These are phyloP conservation scores for Carpatolechia fugitivella DNA, from an alignment of 2,888 invertebrate genomes.

Conservation along the genomic window DNA sequence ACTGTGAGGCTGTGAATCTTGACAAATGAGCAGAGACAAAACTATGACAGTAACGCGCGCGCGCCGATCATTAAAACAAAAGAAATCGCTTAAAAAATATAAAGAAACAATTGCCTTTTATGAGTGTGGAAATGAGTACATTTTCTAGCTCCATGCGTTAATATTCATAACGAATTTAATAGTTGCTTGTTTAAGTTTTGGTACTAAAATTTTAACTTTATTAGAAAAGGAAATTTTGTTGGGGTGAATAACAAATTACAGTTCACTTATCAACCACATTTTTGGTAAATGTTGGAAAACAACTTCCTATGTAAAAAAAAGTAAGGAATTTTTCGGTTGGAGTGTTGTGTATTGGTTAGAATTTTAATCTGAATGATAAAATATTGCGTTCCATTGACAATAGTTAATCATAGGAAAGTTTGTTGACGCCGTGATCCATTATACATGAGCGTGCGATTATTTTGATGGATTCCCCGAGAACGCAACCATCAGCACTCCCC, in stretches of 20 bases:
- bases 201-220: conserved; percentile 16
- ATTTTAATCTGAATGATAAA: conserved; percentile 6
- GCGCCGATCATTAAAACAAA: conserved; percentile 59
- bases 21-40: conserved; percentile 51
- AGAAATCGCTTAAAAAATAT: conserved; percentile 48
- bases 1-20: conserved; percentile 35
- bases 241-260: conserved; percentile 13
- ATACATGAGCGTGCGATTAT: conserved; percentile 72
- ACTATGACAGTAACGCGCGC: conserved; percentile 55
- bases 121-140: conserved; percentile 55
- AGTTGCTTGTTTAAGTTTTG: conserved; percentile 20
- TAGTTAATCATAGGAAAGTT: conserved; percentile 58
- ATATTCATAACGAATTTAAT: conserved; percentile 40
- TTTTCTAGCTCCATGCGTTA: conserved; percentile 35
- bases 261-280: conserved; percentile 5
- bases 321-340: background rate
- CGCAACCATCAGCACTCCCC: conserved; percentile 73
- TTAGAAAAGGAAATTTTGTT: conserved; percentile 1
- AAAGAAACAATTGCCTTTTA: conserved; percentile 73
- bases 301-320: background rate
- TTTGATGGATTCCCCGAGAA: conserved; percentile 75
- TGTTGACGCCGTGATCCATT: conserved; percentile 69
- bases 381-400: conserved; percentile 32
- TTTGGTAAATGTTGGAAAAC: background rate
- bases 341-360: background rate